These are phyloP conservation scores for Acleris sparsana DNA, from an alignment of 2,888 invertebrate genomes.

Conservation along the genomic window DNA sequence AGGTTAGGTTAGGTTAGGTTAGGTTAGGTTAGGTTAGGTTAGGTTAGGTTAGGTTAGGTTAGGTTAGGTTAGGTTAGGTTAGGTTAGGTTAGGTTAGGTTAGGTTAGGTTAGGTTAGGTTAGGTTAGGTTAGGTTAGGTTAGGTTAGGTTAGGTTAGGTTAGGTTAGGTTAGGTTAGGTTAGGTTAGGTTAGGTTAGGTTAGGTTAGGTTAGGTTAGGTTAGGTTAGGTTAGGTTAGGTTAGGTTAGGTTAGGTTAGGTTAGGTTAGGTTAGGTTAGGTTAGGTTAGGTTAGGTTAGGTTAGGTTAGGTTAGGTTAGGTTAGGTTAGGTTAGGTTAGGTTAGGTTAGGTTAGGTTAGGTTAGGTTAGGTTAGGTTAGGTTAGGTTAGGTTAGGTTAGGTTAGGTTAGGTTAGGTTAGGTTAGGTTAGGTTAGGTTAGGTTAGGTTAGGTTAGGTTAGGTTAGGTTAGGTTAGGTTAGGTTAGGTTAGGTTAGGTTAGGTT, in stretches of 20 bases:
- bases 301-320: constrained; percentile 10
- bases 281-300: constrained; percentile 10
- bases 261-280: constrained; percentile 10
- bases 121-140: constrained; percentile 32
- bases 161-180: constrained; percentile 25
- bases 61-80: constrained; percentile 32
- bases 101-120: constrained; percentile 35
- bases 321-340: constrained; percentile 10
- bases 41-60: constrained; percentile 36
- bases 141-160: constrained; percentile 34
- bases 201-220: constrained; percentile 34
- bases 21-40: constrained; percentile 31
- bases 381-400: background rate
- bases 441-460: constrained; percentile 10
- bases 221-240: constrained; percentile 10
- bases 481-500: constrained; percentile 10
- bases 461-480: constrained; percentile 10
- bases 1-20: constrained; percentile 37
- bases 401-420: constrained; percentile 7
- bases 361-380: constrained; percentile 8
- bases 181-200: constrained; percentile 10
- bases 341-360: constrained; percentile 10
- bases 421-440: constrained; percentile 10
- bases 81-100: constrained; percentile 33
- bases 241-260: constrained; percentile 10